A percentile compares a stretch with the other conserved stretches of the same genome.
These are phyloP conservation scores for Phrynocephalus guinanensis DNA, from an alignment of 2,797 vertebrate genomes.

Conservation along the genomic window DNA sequence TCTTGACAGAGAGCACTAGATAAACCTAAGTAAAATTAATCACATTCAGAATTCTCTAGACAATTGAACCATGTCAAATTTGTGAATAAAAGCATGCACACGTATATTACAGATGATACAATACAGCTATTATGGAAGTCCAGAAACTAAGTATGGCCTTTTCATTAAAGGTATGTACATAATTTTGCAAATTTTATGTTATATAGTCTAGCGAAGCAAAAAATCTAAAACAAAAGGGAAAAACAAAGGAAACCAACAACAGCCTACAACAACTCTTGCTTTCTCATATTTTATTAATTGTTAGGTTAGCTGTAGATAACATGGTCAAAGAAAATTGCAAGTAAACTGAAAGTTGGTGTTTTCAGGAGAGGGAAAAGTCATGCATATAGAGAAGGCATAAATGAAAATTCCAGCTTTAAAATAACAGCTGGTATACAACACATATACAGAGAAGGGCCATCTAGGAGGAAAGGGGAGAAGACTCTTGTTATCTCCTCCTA, in stretches of 20 bases:
- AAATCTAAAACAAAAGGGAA: conserved; percentile 21
- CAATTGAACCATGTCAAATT: conserved; percentile 9
- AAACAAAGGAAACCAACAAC: background rate
- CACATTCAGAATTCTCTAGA: background rate
- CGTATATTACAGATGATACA: background rate
- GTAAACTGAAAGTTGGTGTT: background rate
- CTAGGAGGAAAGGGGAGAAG: background rate
- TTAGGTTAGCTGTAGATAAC: background rate
- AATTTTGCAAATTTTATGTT: conserved; percentile 18
- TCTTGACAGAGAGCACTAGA: conserved; percentile 18
- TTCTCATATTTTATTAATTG: background rate
- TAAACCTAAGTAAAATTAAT: conserved; percentile 33
- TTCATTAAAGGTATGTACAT: conserved; percentile 42
- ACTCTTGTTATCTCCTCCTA: background rate
- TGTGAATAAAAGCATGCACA: background rate
- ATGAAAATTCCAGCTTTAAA: background rate
- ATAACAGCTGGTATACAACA: too few species aligned
- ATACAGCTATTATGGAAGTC: conserved; percentile 35
- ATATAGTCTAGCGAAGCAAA: background rate
- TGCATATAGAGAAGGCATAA: background rate
- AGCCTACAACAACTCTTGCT: background rate
- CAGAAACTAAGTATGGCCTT: conserved; percentile 42
- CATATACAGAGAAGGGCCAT: background rate
- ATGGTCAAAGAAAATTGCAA: background rate
- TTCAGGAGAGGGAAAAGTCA: background rate